A percentile compares a stretch with the other conserved stretches of the same genome.
Conservation (phyloP, 2,797 vertebrate genomes). For the Sebastes taczanowskii region DNA sequence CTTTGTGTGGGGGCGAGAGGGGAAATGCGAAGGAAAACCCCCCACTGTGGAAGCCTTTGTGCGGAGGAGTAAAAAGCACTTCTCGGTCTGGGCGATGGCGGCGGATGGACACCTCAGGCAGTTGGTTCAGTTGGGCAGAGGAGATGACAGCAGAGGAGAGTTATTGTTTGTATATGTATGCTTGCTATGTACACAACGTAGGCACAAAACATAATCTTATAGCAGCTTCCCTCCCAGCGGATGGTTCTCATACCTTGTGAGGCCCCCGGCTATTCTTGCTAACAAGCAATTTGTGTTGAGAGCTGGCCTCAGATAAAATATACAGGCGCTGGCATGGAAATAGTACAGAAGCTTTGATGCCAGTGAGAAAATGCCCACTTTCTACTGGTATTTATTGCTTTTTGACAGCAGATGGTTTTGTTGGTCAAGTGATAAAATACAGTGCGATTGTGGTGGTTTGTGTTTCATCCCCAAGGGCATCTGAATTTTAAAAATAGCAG, state of each 20-base stretch:
- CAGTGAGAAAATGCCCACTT: conserved; percentile 9
- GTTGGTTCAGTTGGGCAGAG: conserved; percentile 23
- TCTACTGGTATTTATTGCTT: neutral
- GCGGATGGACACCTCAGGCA: conserved; percentile 52
- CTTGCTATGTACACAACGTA: conserved; percentile 24
- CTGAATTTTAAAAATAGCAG: conserved; percentile 37
- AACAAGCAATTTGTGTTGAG: conserved; percentile 53
- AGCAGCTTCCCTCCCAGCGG: conserved; percentile 17
- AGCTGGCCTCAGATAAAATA: conserved; percentile 36
- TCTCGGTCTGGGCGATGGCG: conserved; percentile 9
- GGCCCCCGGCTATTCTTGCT: conserved; percentile 58
- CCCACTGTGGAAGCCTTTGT: conserved; percentile 58
- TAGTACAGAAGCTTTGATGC: neutral
- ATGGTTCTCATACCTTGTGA: conserved; percentile 41
- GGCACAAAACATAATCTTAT: neutral
- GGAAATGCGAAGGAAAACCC: conserved; percentile 55
- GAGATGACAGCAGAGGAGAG: conserved; percentile 29
- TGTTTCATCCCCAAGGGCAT: conserved; percentile 33
- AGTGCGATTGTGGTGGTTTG: neutral
- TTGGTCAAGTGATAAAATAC: conserved; percentile 6
- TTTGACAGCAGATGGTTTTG: conserved; percentile 5
- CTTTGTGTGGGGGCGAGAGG: conserved; percentile 69
- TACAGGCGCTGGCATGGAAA: conserved; percentile 19
- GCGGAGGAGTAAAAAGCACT: conserved; percentile 25
- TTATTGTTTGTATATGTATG: conserved; percentile 39